Percentiles rank a stretch among this genome's conserved stretches.
These are phyloP conservation scores for Stegostoma tigrinum DNA, from an alignment of 2,113 vertebrate genomes.

Conservation along the genomic window DNA sequence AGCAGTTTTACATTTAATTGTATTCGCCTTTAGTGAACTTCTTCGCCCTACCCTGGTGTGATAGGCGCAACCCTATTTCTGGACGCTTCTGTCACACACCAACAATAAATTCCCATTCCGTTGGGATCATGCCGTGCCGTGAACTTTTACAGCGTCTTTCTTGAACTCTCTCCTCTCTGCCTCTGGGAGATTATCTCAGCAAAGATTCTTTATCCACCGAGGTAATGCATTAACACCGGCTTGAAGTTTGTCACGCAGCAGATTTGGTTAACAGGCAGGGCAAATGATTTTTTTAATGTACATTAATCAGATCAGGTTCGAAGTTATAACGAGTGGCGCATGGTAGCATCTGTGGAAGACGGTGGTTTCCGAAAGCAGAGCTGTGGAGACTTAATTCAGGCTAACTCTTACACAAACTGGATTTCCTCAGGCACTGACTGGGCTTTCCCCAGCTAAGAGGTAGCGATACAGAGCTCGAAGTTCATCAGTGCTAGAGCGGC, in stretches of 20 bases:
- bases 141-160: neutral
- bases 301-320: too few species aligned
- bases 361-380: neutral
- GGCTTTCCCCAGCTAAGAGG: constrained; percentile 2
- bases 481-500: neutral
- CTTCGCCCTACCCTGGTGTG: too few species aligned
- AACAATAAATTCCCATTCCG: neutral
- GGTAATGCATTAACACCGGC: constrained; percentile 8
- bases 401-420: neutral
- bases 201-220: neutral
- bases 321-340: neutral
- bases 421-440: neutral
- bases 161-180: neutral
- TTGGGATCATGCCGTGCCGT: neutral
- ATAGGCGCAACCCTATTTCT: neutral
- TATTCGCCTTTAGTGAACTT: neutral
- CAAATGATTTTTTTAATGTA: neutral
- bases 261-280: neutral
- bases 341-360: neutral
- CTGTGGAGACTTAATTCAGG: neutral
- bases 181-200: neutral
- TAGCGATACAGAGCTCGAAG: neutral
- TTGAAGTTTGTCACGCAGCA: neutral
- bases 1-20: neutral
- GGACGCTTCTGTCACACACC: neutral